phyloP scores from a whole-genome alignment of 2,113 vertebrate genomes.

The Rhinopomastus cyanomelas region DNA sequence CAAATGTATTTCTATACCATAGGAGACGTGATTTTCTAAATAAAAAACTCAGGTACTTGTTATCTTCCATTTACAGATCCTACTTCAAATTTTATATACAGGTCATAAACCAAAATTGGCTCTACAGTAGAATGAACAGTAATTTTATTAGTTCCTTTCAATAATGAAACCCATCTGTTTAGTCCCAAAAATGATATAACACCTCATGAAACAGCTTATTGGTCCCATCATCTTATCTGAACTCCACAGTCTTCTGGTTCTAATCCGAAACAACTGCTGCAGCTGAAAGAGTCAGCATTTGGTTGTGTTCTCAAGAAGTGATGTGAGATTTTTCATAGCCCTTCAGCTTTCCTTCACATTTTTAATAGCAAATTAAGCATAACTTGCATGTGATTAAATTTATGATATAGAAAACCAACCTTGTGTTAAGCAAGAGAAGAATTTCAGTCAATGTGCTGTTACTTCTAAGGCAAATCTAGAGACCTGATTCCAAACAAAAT shows the following conservation, averaged over 20 bases:
- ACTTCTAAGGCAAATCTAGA: conserved; percentile 38
- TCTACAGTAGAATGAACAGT: conserved; percentile 10
- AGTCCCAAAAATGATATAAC: neutral
- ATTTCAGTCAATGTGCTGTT: conserved; percentile 11
- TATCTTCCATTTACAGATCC: conserved; percentile 47
- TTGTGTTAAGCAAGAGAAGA: neutral
- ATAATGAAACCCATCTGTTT: conserved; percentile 31
- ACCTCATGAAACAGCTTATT: conserved; percentile 11
- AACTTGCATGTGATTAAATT: neutral
- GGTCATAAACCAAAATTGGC: conserved; percentile 24
- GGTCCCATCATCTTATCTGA: neutral
- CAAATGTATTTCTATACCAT: conserved; percentile 39
- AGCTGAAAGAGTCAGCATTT: neutral
- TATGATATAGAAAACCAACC: neutral
- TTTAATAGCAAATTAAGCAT: neutral
- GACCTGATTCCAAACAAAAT: conserved; percentile 1
- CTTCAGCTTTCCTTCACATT: neutral
- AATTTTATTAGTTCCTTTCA: conserved; percentile 11
- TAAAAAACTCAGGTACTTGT: conserved; percentile 30
- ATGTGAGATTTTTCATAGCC: neutral
- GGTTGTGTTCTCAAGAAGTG: neutral
- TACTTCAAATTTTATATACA: neutral
- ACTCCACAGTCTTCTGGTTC: neutral
- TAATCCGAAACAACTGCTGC: neutral
- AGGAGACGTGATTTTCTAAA: conserved; percentile 27